Evolutionary conservation across 2,797 vertebrate species (phyloP), one percentile per base, ranked within the genome.

Genomic region (Lepilemur septentrionalis): DNA sequence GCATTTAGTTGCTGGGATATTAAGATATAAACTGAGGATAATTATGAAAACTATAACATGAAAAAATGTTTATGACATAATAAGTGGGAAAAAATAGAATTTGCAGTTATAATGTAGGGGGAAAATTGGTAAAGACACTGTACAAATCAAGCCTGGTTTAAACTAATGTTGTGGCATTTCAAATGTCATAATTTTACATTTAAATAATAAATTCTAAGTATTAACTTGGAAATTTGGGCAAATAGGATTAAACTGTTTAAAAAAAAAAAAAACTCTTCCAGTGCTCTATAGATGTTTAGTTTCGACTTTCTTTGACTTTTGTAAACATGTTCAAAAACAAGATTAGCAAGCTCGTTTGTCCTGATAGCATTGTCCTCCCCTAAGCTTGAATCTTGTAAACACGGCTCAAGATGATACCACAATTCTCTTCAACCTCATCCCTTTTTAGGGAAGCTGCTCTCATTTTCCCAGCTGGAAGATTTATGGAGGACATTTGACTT

Each of bases 401-500:
- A 95, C 1, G 30, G 70, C 67, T 95, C 61, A 28, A 35, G 25
- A 85, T 41, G 61, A 94, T 78, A 87, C 69, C 61, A 48, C 15
- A 13, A 32, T 87, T 89, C 75, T 76, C 94, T 85, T 79, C 67
- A 35, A 50, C 23, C 91, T 93, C 80, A 78, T 82, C 87, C 92
- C 96, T 86, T 97, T 96, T 96, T 89, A 96, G 87, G 94, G 72
- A 95, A 89, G 81, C 82, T 41, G 2, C 78, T 63, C 79, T 92
- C 55, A 18, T 87, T 94, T 92, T 52, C 73, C 92, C 89, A 90
- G 91, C 91, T 73, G 93, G 32, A 75, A 92, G 95, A 96, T 91
- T 96, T 90, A 93, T 55, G 57, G 83, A 69, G 57, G 69, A 83
- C 55, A 25, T 89, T 94, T 93, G 87, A 83, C 92, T 95, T 85